A percentile compares a stretch with the other conserved stretches of the same genome.
These are phyloP conservation scores for Andinoacara biseriatus DNA, from an alignment of 2,113 vertebrate species.

Conservation along the genomic window DNA sequence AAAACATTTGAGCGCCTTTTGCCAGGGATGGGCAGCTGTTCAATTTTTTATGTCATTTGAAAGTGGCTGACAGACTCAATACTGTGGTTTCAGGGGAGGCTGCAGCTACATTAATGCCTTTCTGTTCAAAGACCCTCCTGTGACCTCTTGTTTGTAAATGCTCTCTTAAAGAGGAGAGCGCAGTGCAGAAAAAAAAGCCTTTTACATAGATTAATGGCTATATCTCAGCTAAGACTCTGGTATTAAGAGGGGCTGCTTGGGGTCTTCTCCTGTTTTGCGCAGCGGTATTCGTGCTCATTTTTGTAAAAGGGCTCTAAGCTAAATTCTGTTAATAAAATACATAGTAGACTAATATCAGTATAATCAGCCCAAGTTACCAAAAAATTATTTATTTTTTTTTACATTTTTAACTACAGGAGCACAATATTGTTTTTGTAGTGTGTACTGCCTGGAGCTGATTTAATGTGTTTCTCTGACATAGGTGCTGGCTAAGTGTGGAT, in stretches of 20 bases:
- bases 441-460: slow-evolving; percentile 20
- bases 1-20: slow-evolving; percentile 63
- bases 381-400: slow-evolving; percentile 25
- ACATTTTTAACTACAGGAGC: neutral
- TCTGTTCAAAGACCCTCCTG: slow-evolving; percentile 84
- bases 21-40: slow-evolving; percentile 65
- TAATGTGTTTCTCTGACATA: slow-evolving; percentile 69
- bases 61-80: slow-evolving; percentile 85
- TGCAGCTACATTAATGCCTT: slow-evolving; percentile 84
- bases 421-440: neutral
- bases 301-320: neutral
- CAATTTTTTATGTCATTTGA: slow-evolving; percentile 80
- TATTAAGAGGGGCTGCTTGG: slow-evolving; percentile 30
- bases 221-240: slow-evolving; percentile 57
- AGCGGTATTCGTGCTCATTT: slow-evolving; percentile 16
- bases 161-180: slow-evolving; percentile 78
- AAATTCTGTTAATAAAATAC: slow-evolving; percentile 32
- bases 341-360: neutral
- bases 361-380: neutral
- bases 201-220: slow-evolving; percentile 81
- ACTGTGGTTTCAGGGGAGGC: slow-evolving; percentile 78
- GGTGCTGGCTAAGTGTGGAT: slow-evolving; percentile 98
- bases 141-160: slow-evolving; percentile 81
- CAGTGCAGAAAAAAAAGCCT: slow-evolving; percentile 71
- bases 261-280: slow-evolving; percentile 32